Base-by-base conservation (phyloP, 2,113 vertebrate species). In the Pycnonotus jocosus region DNA sequence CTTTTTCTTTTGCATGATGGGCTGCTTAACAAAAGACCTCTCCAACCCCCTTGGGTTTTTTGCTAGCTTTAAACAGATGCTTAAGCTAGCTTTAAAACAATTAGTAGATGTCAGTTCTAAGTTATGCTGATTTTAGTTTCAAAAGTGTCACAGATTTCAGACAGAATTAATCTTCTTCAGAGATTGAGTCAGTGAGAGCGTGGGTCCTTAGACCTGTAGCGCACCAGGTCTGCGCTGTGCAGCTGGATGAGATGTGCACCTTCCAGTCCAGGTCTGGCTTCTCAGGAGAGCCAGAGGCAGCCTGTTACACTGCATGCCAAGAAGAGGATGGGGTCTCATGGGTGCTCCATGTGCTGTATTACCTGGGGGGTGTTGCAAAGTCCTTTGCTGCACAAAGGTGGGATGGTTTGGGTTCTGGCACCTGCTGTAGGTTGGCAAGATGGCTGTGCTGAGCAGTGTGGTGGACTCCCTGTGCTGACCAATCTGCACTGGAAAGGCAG, bases 1-100 rank as follows among this genome's bases (percentile, higher is more conserved):
- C 12, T 86, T 80, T 95, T 92, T 88, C 54, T 93, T 94, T 94
- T 93, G 95, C 95, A 95, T 92, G 86, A 90, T 95, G 92, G 90
- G 47, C 92, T 96, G 90, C 88, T 93, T 94, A 93, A 92, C 60
- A 71, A 79, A 92, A 92, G 88, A 92, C 28, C 24, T 89, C 44
- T 91, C 68, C 81, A 60, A 60, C 15, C 31, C 17, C 54, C 5
- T 33, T 65, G 66, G 35, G 21, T 13, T 60, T 90, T 87, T 82
- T 90, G 74, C 44, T 95, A 61, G 57, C 54, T 81, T 95, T 83
- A 86, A 85, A 81, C n/a, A 74, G 81, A 19, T 51, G 79, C 68
- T 87, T 69, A 40, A 92, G 47, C 30, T 95, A 79, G 65, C 35
- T 83, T 88, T 61, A 71, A 42, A 82, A 61, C 47, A 62, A 10